These are phyloP conservation scores for Pollenia angustigena DNA, from an alignment of 2,888 invertebrate genomes.

Conservation along the genomic window DNA sequence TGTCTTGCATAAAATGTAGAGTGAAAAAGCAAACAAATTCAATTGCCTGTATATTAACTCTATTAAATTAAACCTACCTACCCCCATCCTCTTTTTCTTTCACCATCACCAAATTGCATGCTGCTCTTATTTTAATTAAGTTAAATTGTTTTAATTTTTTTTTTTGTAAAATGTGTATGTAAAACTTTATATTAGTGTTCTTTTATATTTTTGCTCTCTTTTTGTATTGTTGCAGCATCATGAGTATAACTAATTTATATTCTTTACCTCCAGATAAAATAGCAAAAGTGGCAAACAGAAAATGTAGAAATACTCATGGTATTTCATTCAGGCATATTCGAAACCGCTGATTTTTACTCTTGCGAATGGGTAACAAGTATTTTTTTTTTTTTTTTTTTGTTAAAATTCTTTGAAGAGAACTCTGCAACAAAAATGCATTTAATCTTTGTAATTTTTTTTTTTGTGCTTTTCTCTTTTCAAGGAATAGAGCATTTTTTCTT, in stretches of 20 bases:
- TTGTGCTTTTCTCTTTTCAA: background rate
- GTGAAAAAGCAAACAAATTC: background rate
- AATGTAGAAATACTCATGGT: background rate
- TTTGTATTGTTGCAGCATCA: background rate
- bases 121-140: constrained; percentile 60
- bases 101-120: background rate
- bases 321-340: constrained; percentile 7
- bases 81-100: background rate
- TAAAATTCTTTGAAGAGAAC: background rate
- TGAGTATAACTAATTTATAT: constrained; percentile 31
- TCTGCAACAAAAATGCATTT: constrained; percentile 8
- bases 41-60: constrained; percentile 25
- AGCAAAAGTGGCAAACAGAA: background rate
- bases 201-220: background rate
- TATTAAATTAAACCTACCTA: background rate
- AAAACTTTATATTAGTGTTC: background rate
- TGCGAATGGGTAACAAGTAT: background rate
- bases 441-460: background rate
- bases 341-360: constrained; percentile 29
- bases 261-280: constrained; percentile 14
- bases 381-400: background rate
- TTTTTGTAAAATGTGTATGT: background rate
- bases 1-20: background rate
- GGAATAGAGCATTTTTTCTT: background rate
- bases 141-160: constrained; percentile 37